Percentiles rank a stretch among this genome's conserved stretches.
Evolutionary conservation across 2,113 vertebrate species (phyloP).

Genomic region (Erinaceus europaeus): DNA sequence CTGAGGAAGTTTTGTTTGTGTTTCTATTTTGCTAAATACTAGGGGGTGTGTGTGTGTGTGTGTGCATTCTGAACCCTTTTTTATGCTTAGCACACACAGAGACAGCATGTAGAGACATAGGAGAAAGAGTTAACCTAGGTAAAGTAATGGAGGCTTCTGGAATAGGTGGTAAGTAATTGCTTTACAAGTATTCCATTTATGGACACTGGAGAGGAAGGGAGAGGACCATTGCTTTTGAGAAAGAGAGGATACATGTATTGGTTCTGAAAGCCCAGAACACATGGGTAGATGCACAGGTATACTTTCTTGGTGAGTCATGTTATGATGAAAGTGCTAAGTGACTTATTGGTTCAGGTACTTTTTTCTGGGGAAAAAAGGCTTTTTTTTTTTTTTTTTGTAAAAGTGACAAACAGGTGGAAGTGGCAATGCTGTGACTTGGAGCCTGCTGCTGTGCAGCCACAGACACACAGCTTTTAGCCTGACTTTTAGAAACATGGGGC

Average conservation of each 20-base stretch:
- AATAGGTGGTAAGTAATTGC: constrained; percentile 30
- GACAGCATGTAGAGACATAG: constrained; percentile 3
- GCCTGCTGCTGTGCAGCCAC: constrained; percentile 77
- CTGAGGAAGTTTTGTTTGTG: constrained; percentile 68
- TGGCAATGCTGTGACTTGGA: constrained; percentile 53
- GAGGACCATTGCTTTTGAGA: neutral
- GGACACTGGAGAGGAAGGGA: constrained; percentile 17
- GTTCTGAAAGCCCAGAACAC: neutral
- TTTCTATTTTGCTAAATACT: constrained; percentile 65
- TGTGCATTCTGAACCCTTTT: constrained; percentile 58
- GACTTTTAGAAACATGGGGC: constrained; percentile 35
- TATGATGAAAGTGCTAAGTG: constrained; percentile 10
- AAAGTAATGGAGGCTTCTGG: constrained; percentile 53
- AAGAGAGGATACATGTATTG: constrained; percentile 25
- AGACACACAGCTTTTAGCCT: neutral
- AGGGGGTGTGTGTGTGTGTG: neutral
- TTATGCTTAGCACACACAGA: constrained; percentile 32
- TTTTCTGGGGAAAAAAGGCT: constrained; percentile 56
- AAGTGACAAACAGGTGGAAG: constrained; percentile 37
- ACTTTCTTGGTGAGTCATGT: neutral
- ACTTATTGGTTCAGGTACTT: constrained; percentile 74
- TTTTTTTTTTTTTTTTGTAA: constrained; percentile 53
- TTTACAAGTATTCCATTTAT: constrained; percentile 57
- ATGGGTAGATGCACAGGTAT: neutral
- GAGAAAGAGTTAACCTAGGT: constrained; percentile 56